Base-by-base conservation (phyloP, 2,113 vertebrate genomes). In the Lamprotornis superbus region DNA sequence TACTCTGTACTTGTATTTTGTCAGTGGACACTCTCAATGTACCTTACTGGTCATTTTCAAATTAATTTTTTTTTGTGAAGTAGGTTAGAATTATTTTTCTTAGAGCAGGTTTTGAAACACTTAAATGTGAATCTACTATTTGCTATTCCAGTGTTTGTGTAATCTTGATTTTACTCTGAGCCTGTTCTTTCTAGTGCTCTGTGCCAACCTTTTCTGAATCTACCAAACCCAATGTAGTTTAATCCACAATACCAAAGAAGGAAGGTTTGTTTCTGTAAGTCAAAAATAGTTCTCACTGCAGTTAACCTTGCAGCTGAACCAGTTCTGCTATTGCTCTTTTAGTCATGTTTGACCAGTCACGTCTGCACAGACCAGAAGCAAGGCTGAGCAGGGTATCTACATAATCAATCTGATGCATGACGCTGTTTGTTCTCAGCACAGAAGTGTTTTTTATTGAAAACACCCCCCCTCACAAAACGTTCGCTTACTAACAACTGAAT, bases 261-360 rank as follows among this genome's bases (percentile, higher is more conserved):
- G 81, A 93, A 94, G 75, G 27, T 64, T 65, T 92, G 37, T 82
- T 91, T 91, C 93, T 89, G 49, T 42, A 46, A 79, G 74, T 77
- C 14, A 4, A 65, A 84, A 91, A 87, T 69, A 92, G 74, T 71
- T 87, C 63, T 79, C 61, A 42, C 3, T 74, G 93, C 83, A 86
- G 74, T 63, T 53, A 89, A 47, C 74, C 31, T 81, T 89, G 77
- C 40, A 76, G 82, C 70, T 73, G 84, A 65, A 47, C 81, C 78
- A 40, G 67, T 85, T 85, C 87, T 89, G 65, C 81, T 89, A 1
- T 68, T 79, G 65, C 87, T 89, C 39, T 49, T 87, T 24, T 56
- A 78, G 69, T 47, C 25, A 3, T 20, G 53, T 87, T 89, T 78
- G 83, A 92, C 77, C 89, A 78, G 68, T 64, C 37, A 3, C 0